Percentiles rank a stretch among this genome's conserved stretches.
These are phyloP conservation scores for Spilosoma lubricipeda DNA, from an alignment of 2,888 invertebrate species.

Conservation along the genomic window DNA sequence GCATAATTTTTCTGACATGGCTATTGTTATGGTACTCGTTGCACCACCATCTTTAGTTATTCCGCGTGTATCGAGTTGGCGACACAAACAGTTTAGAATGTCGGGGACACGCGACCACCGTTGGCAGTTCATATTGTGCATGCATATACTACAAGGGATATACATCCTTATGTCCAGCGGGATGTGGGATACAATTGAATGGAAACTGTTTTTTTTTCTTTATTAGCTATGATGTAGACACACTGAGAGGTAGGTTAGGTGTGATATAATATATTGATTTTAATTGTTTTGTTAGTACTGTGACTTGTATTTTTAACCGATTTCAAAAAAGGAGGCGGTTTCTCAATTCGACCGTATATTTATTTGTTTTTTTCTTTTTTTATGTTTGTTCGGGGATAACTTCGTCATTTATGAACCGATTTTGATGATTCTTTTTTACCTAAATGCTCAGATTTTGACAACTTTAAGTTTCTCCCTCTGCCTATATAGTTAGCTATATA, in stretches of 20 bases:
- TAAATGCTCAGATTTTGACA: too few relatives aligned
- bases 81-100: conserved; percentile 58
- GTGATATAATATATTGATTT: neutral
- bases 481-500: too few relatives aligned
- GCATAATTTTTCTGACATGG: neutral
- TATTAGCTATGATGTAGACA: neutral
- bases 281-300: neutral
- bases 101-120: conserved; percentile 53
- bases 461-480: too few relatives aligned
- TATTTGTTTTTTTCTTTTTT: too few relatives aligned
- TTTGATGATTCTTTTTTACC: too few relatives aligned
- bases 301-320: neutral
- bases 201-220: conserved; percentile 1
- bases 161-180: neutral
- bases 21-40: neutral
- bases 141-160: neutral
- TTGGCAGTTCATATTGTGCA: conserved; percentile 57
- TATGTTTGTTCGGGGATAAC: too few relatives aligned
- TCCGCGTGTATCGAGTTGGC: conserved; percentile 46
- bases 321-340: too few relatives aligned
- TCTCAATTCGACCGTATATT: too few relatives aligned
- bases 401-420: too few relatives aligned
- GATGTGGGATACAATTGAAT: conserved; percentile 4
- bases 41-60: conserved; percentile 18
- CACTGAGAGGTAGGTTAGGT: neutral